phyloP scores from a whole-genome alignment of 30 jellyfish, hydroid and myxozoan species.

The Hydra vulgaris region DNA sequence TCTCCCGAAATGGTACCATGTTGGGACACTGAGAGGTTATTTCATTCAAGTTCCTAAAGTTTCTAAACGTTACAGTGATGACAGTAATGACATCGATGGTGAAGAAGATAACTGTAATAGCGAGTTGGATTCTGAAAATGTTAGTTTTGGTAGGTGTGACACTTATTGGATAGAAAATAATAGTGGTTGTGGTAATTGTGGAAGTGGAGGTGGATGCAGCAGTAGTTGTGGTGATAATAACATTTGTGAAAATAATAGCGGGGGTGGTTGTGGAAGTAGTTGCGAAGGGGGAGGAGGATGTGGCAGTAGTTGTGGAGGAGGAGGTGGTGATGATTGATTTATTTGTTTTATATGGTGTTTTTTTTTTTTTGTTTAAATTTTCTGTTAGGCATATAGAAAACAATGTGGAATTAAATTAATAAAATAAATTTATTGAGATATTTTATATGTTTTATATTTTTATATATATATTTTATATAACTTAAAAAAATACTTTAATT shows the following conservation, averaged over 20 bases:
- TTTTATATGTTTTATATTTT: no score
- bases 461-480: no score
- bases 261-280: slow-evolving; percentile 40
- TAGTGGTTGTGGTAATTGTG: slow-evolving; percentile 42
- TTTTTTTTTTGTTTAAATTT: no score
- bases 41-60: slow-evolving; percentile 12
- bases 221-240: slow-evolving; percentile 42
- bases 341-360: no score
- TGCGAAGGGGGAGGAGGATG: slow-evolving; percentile 41
- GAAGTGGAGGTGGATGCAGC: slow-evolving; percentile 26
- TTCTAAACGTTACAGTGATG: not conserved
- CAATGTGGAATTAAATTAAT: no score
- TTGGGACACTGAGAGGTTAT: slow-evolving; percentile 1
- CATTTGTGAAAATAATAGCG: slow-evolving; percentile 33
- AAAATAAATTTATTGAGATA: no score
- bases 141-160: slow-evolving; percentile 18
- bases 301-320: slow-evolving; percentile 33
- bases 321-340: slow-evolving; percentile 38
- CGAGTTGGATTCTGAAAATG: slow-evolving; percentile 19
- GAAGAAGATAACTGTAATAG: slow-evolving; percentile 9
- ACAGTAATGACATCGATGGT: slow-evolving; percentile 22
- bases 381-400: no score
- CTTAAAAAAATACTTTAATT: no score
- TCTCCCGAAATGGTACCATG: slow-evolving; percentile 39
- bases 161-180: slow-evolving; percentile 24